Conservation (phyloP, 2,797 vertebrate species). For the Limosa lapponica region DNA sequence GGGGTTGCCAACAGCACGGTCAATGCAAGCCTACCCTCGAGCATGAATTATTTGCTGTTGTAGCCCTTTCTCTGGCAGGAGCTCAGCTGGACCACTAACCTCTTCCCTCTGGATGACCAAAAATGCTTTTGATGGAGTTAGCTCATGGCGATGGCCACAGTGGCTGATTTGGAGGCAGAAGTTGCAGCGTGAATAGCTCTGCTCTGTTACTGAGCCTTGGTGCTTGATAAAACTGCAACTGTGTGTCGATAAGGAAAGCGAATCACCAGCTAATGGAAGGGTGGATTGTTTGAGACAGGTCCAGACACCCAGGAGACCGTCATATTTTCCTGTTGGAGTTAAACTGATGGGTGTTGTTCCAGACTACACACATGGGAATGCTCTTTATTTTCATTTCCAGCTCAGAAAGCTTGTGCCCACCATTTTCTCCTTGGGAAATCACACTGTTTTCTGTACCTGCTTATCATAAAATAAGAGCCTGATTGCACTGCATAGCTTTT, state of each 20-base stretch:
- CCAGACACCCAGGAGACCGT: background rate
- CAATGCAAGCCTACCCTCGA: background rate
- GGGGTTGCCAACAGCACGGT: background rate
- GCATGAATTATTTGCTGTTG: background rate
- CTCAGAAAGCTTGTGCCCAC: background rate
- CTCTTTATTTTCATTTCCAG: conserved; percentile 23
- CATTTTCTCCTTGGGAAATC: conserved; percentile 12
- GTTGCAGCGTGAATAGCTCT: background rate
- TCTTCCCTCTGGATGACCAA: background rate
- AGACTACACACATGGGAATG: background rate
- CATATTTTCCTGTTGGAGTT: background rate
- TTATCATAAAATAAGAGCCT: conserved; percentile 2
- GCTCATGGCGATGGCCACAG: background rate
- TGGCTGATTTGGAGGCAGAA: background rate
- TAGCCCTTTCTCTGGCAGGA: background rate
- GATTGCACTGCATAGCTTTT: background rate
- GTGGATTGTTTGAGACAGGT: background rate
- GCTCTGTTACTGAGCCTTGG: background rate
- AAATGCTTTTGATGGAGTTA: background rate
- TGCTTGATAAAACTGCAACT: background rate
- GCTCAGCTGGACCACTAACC: background rate
- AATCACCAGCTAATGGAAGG: background rate
- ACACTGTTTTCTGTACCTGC: background rate
- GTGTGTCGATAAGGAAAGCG: background rate
- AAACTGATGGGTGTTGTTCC: background rate